Base-by-base conservation (phyloP, 2,113 vertebrate species). In the Climacteris rufus region DNA sequence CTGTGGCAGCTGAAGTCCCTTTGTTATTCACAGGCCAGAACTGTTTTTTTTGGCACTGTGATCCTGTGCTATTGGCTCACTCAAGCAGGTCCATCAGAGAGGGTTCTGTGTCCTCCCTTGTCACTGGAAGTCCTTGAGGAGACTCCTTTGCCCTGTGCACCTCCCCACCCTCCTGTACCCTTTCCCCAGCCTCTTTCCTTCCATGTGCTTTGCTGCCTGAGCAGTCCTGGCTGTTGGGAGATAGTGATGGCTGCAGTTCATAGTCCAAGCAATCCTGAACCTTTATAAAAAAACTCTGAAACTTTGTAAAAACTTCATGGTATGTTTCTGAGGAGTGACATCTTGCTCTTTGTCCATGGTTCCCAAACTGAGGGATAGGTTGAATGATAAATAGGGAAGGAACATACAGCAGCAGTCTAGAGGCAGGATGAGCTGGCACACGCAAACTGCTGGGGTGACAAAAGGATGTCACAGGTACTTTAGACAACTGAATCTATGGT, bases 311-410 rank as follows among this genome's bases (percentile, higher is more conserved):
- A 35, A 4, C 10, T 87, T 78, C 35, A 44, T 39, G 33, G 14
- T 49, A 20, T 56, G 31, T 61, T 82, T 53, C 83, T 31, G 44
- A 71, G 47, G 66, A 50, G 28, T 1, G 2, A 18, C 53, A 40
- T 27, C 11, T 13, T 0, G 0, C 9, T 71, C 3, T 0, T 52
- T 37, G 45, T 22, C 19, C 45, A 3, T 21, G 54, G 30, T 8
- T 40, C 39, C 64, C 25, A 45, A 35, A 59, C 28, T 35, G 28
- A 61, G 27, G 37, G 12, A 20, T 31, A 47, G 5, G 12, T 57
- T 52, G 44, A 61, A 78, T 35, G 28, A 28, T 40, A 47, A 53
- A 47, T 3, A 35, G 8, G 25, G 59, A 77, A 71, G 47, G 52
- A 76, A 24, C 4, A n/a, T 25, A 28, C 9, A 30, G 24, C 57